A percentile compares a stretch with the other conserved stretches of the same genome.
phyloP scores from a whole-genome alignment of 2,888 invertebrate species.

The Stenodera caucasica region DNA sequence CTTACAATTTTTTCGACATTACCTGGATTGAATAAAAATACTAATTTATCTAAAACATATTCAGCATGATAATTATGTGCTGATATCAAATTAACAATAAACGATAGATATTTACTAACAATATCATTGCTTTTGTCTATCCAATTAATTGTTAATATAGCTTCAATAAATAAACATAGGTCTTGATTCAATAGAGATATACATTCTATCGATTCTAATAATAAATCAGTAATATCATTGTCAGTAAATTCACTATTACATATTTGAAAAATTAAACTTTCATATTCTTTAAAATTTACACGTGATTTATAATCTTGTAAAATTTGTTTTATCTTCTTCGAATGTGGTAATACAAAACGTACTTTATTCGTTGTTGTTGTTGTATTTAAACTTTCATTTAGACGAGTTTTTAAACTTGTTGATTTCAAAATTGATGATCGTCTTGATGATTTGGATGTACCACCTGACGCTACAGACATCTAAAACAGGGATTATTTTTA shows the following conservation, averaged over 20 bases:
- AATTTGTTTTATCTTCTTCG: conserved; percentile 56
- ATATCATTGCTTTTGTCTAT: conserved; percentile 56
- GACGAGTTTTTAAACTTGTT: not conserved
- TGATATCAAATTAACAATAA: conserved; percentile 68
- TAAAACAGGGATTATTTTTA: not conserved
- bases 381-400: not conserved
- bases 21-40: conserved; percentile 65
- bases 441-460: not conserved
- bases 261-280: conserved; percentile 58
- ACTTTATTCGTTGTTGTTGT: conserved; percentile 39
- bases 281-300: conserved; percentile 56
- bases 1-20: conserved; percentile 16
- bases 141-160: conserved; percentile 65
- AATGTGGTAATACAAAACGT: conserved; percentile 57
- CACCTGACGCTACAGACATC: conserved; percentile 1
- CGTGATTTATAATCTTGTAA: conserved; percentile 54
- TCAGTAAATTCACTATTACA: conserved; percentile 60
- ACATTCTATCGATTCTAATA: conserved; percentile 61
- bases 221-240: conserved; percentile 59
- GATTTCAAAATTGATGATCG: not conserved
- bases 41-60: conserved; percentile 63
- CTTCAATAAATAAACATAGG: conserved; percentile 63
- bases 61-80: conserved; percentile 69
- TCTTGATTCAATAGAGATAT: conserved; percentile 62
- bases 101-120: conserved; percentile 63